Percentiles rank a stretch among this genome's conserved stretches.
These are phyloP conservation scores for Girardinichthys multiradiatus DNA, from an alignment of 2,113 vertebrate species.

Conservation along the genomic window DNA sequence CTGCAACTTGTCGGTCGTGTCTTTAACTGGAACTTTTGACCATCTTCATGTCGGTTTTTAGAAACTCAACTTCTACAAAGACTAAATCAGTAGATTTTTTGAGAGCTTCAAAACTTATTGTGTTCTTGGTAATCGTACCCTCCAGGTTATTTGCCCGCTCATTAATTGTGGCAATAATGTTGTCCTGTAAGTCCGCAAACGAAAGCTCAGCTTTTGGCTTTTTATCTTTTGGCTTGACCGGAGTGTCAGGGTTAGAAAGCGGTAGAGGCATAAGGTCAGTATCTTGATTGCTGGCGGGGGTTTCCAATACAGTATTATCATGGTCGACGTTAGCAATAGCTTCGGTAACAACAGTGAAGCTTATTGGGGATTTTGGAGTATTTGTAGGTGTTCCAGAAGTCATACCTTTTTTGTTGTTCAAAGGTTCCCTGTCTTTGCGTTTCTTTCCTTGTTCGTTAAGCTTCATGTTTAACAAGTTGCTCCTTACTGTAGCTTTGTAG, in stretches of 20 bases:
- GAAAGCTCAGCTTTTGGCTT: conserved; percentile 1
- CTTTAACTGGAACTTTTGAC: neutral
- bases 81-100: conserved; percentile 4
- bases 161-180: neutral
- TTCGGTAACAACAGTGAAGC: neutral
- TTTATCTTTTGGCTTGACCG: neutral
- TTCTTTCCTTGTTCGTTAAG: no score
- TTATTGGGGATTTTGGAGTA: neutral
- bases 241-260: neutral
- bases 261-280: neutral
- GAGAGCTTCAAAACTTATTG: neutral
- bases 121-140: conserved; percentile 4
- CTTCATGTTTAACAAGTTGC: neutral
- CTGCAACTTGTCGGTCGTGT: neutral
- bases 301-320: neutral
- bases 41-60: neutral
- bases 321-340: neutral
- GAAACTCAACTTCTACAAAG: conserved; percentile 5
- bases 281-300: neutral
- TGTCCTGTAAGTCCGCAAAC: neutral
- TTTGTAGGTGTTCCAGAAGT: neutral
- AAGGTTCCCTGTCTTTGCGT: no score
- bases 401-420: no score
- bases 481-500: neutral
- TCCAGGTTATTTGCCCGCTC: conserved; percentile 1